phyloP scores from a whole-genome alignment of 2,888 invertebrate genomes.

The Synergus gifuensis region DNA sequence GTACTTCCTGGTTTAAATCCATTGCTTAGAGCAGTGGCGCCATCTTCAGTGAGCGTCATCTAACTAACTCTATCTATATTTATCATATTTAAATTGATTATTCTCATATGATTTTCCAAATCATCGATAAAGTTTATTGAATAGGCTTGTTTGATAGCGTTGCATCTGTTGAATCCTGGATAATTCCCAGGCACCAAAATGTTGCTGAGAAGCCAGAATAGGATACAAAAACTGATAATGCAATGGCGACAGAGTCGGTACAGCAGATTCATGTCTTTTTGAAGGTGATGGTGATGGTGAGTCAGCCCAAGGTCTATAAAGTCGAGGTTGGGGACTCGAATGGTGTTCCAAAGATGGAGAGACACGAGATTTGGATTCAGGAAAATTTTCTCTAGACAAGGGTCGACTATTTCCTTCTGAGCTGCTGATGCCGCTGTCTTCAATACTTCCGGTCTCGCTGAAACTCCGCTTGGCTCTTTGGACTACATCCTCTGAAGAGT shows the following conservation, averaged over 20 bases:
- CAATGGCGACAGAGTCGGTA: constrained; percentile 38
- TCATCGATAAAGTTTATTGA: constrained; percentile 51
- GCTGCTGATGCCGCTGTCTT: constrained; percentile 64
- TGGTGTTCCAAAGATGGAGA: constrained; percentile 8
- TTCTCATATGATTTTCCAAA: background rate
- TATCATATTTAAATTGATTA: too few species aligned
- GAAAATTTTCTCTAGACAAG: background rate
- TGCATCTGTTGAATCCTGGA: constrained; percentile 57
- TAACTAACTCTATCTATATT: background rate
- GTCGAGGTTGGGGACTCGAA: constrained; percentile 47
- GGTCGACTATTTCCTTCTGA: constrained; percentile 60
- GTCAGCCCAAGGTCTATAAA: constrained; percentile 70
- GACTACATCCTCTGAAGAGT: background rate
- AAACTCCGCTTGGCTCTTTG: background rate
- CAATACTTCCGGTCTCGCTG: constrained; percentile 42
- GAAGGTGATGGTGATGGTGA: constrained; percentile 57
- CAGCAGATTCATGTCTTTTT: constrained; percentile 52
- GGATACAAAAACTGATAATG: constrained; percentile 45
- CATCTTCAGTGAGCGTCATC: background rate
- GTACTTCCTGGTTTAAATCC: background rate
- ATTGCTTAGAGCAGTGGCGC: background rate
- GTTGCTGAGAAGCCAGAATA: constrained; percentile 44
- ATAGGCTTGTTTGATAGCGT: constrained; percentile 43
- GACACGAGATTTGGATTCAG: constrained; percentile 8
- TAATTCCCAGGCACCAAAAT: constrained; percentile 54